These are phyloP conservation scores for Actinopyga echinites DNA, from an alignment of 53 echinoderm and acorn worm species.

Conservation along the genomic window DNA sequence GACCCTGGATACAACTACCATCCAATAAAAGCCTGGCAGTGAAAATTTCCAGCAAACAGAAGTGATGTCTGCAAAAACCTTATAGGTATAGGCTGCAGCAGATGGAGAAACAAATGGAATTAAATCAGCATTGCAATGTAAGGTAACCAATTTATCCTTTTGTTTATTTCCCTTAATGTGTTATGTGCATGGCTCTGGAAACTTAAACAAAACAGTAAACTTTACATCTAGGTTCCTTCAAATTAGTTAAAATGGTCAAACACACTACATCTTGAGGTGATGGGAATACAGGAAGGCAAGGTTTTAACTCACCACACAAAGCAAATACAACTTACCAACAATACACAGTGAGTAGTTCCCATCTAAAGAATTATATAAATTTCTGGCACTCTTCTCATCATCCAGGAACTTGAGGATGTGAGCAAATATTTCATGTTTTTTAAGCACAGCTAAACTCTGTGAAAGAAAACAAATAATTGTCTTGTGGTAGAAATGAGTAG, in stretches of 20 bases:
- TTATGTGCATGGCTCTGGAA: not conserved
- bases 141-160: too few relatives aligned
- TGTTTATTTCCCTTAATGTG: too few relatives aligned
- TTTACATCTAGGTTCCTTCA: not conserved
- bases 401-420: constrained; percentile 70
- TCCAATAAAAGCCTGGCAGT: too few relatives aligned
- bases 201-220: not conserved
- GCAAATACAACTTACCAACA: constrained; percentile 61
- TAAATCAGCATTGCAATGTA: too few relatives aligned
- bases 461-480: not conserved
- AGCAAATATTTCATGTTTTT: constrained; percentile 64
- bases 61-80: too few relatives aligned
- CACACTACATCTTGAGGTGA: not conserved
- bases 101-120: too few relatives aligned
- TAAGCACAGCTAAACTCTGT: constrained; percentile 64
- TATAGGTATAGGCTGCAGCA: too few relatives aligned
- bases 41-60: too few relatives aligned
- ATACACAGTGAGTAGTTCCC: constrained; percentile 84
- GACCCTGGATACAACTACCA: too few relatives aligned
- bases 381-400: constrained; percentile 66
- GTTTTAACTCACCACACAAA: too few relatives aligned
- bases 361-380: constrained; percentile 72
- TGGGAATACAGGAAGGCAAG: not conserved
- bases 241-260: not conserved
- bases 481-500: too few relatives aligned